phyloP scores from a whole-genome alignment of 2,797 vertebrate species.

The Dromococcyx pavoninus region DNA sequence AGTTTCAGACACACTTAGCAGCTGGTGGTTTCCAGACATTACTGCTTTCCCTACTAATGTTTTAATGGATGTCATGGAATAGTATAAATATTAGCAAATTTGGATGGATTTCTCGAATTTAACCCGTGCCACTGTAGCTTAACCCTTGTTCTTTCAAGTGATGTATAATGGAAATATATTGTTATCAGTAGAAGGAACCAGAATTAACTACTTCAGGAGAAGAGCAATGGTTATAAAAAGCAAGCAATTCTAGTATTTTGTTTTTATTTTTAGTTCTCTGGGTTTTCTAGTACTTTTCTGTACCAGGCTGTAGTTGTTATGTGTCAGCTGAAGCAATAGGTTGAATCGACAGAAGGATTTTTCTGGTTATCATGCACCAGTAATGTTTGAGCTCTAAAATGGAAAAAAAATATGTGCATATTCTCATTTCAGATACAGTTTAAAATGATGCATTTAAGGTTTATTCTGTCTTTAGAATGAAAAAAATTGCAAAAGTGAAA shows the following conservation, averaged over 20 bases:
- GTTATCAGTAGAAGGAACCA: background rate
- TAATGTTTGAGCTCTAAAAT: background rate
- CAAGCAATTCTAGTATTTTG: background rate
- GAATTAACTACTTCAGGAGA: background rate
- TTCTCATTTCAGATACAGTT: background rate
- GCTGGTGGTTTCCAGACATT: conserved; percentile 71
- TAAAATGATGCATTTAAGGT: background rate
- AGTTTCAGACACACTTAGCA: conserved; percentile 63
- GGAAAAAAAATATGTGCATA: background rate
- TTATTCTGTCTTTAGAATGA: background rate
- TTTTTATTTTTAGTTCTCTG: background rate
- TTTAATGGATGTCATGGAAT: conserved; percentile 28
- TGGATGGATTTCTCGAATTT: conserved; percentile 32
- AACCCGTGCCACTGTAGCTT: background rate
- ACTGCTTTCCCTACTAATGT: conserved; percentile 49
- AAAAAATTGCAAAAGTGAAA: background rate
- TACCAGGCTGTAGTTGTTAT: background rate
- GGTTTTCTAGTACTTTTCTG: background rate
- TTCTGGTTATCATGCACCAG: background rate
- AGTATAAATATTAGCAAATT: conserved; percentile 61
- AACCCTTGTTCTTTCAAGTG: conserved; percentile 5
- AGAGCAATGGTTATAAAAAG: background rate
- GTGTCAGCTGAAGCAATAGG: background rate
- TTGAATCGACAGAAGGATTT: background rate
- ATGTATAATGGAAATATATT: background rate